Evolutionary conservation across 2,113 vertebrate species (phyloP).

Genomic region (Menidia beryllina): DNA sequence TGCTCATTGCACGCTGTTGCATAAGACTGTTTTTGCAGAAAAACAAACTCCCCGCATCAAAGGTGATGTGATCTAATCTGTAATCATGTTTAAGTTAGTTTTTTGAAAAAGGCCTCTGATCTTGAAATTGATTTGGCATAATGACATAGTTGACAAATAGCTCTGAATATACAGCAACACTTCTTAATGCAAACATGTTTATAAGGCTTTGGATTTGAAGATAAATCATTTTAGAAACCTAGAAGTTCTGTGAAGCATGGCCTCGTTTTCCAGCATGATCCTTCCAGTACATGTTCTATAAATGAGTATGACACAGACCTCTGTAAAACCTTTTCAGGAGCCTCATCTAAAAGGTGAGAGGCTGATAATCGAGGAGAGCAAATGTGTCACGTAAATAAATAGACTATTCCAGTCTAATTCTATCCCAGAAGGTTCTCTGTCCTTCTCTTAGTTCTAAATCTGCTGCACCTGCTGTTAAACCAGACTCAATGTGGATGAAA

Average conservation of each 20-base stretch:
- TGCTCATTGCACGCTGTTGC: neutral
- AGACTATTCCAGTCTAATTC: conserved; percentile 54
- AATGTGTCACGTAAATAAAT: conserved; percentile 50
- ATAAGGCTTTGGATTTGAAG: conserved; percentile 18
- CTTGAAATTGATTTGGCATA: conserved; percentile 20
- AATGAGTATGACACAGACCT: conserved; percentile 9
- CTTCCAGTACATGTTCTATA: neutral
- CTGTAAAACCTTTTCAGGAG: conserved; percentile 30
- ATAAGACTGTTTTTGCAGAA: neutral
- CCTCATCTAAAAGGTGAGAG: conserved; percentile 52
- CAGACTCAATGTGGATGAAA: too few relatives aligned
- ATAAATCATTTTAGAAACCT: conserved; percentile 17
- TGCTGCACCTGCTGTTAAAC: conserved; percentile 32
- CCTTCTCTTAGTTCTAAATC: conserved; percentile 43
- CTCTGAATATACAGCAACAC: conserved; percentile 24
- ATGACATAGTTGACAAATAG: conserved; percentile 30
- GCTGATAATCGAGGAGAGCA: conserved; percentile 39
- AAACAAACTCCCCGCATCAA: neutral
- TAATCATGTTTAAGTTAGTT: neutral
- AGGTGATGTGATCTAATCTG: neutral
- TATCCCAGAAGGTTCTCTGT: conserved; percentile 20
- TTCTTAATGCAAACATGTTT: conserved; percentile 18
- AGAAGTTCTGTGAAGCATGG: neutral
- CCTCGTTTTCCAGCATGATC: conserved; percentile 2
- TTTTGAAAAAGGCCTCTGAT: conserved; percentile 1